Percentiles rank a stretch among this genome's conserved stretches.
Evolutionary conservation across 2,797 vertebrate species (phyloP).

Genomic region (Furcifer pardalis): DNA sequence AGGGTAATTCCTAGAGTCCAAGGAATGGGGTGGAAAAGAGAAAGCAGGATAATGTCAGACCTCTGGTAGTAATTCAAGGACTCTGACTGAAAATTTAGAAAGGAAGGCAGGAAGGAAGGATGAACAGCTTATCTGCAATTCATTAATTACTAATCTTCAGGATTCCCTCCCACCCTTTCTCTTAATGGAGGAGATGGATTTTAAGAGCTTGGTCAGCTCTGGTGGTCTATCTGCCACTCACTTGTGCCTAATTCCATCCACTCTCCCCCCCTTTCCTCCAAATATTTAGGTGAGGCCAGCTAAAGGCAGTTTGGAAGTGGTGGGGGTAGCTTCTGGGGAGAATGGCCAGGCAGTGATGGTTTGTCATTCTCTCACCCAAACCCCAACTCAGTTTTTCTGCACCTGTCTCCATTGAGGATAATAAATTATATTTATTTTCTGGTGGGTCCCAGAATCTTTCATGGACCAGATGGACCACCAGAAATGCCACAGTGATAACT

Average conservation of each 20-base stretch:
- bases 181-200: background rate
- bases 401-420: too few relatives aligned
- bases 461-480: too few relatives aligned
- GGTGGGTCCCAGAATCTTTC: too few relatives aligned
- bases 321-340: background rate
- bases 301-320: background rate
- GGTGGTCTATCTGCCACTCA: background rate
- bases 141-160: too few relatives aligned
- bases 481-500: too few relatives aligned
- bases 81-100: background rate
- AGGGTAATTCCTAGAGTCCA: background rate
- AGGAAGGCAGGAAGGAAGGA: background rate
- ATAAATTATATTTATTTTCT: too few relatives aligned
- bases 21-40: background rate
- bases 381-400: too few relatives aligned
- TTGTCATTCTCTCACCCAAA: too few relatives aligned
- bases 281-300: background rate
- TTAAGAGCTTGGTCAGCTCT: background rate
- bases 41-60: rapidly evolving
- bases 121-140: background rate
- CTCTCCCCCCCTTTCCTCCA: background rate
- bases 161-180: too few relatives aligned
- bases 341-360: too few relatives aligned
- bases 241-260: background rate
- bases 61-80: rapidly evolving